Conservation (phyloP, 1,140 invertebrate species). For the Popillia japonica region DNA sequence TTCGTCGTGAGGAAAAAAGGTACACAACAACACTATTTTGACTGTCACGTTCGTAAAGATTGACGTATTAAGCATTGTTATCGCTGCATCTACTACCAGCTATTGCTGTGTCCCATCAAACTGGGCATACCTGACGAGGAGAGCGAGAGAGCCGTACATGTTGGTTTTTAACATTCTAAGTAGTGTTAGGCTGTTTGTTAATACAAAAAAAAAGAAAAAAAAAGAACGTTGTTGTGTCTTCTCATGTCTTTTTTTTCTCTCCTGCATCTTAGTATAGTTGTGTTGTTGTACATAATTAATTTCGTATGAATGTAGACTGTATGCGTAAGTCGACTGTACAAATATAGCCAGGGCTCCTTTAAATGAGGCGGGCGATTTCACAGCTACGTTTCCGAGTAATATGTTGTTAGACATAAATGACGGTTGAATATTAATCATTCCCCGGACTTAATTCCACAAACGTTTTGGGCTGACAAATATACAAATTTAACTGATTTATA, state of each 20-base stretch:
- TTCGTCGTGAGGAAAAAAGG: too few species aligned
- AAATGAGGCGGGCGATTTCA: neutral
- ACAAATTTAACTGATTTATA: too few species aligned
- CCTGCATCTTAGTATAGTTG: neutral
- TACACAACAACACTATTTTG: constrained; percentile 1
- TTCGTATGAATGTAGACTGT: neutral
- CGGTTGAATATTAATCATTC: constrained; percentile 4
- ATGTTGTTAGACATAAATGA: constrained; percentile 7
- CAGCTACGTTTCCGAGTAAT: constrained; percentile 2
- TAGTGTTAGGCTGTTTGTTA: constrained; percentile 6
- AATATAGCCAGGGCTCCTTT: neutral
- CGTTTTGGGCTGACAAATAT: too few species aligned
- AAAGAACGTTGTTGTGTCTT: neutral
- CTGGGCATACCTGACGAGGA: too few species aligned
- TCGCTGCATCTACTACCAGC: neutral
- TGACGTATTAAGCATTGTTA: constrained; percentile 34
- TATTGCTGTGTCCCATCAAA: neutral
- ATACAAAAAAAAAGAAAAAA: neutral
- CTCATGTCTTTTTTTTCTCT: neutral
- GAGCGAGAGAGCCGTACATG: neutral
- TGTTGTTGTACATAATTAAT: constrained; percentile 19
- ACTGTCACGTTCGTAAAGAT: constrained; percentile 29
- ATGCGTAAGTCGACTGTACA: neutral
- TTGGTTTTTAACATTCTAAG: constrained; percentile 7
- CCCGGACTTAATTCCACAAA: neutral